Evolutionary conservation across 2,797 vertebrate genomes (phyloP).

Genomic region (Tokudaia muenninki): DNA sequence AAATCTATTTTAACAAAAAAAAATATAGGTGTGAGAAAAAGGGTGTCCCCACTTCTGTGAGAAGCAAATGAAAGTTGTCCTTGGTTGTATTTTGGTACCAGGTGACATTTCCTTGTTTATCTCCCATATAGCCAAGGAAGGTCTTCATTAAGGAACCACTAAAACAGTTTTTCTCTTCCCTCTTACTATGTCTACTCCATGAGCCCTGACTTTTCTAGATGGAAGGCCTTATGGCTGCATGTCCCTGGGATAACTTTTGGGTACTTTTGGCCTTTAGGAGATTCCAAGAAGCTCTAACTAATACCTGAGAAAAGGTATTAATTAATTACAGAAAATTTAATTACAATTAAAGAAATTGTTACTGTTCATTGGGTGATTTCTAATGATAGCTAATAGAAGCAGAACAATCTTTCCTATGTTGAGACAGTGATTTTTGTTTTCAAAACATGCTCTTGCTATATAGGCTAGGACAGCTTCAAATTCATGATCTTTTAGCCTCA

Average conservation of each 20-base stretch:
- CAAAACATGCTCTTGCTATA: background rate
- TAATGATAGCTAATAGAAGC: background rate
- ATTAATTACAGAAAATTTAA: too few relatives aligned
- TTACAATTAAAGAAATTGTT: background rate
- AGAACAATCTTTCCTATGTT: background rate
- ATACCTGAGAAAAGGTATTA: background rate
- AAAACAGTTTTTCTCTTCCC: background rate
- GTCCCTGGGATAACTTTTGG: background rate
- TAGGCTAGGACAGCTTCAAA: background rate
- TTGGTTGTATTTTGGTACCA: background rate
- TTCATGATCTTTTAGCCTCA: background rate
- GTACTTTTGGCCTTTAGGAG: background rate
- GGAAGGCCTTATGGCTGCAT: background rate
- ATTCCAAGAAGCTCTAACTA: background rate
- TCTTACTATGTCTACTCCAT: background rate
- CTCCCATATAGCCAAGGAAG: background rate
- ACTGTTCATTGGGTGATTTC: background rate
- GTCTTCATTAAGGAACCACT: background rate
- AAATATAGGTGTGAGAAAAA: conserved; percentile 9
- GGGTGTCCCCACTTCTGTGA: background rate
- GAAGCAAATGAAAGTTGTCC: conserved; percentile 33
- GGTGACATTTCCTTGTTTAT: background rate
- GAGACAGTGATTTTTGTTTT: background rate
- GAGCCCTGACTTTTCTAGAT: conserved; percentile 11
- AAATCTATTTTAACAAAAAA: conserved; percentile 31